phyloP scores from a whole-genome alignment of 2,888 invertebrate species.

The Mythimna lalbum region DNA sequence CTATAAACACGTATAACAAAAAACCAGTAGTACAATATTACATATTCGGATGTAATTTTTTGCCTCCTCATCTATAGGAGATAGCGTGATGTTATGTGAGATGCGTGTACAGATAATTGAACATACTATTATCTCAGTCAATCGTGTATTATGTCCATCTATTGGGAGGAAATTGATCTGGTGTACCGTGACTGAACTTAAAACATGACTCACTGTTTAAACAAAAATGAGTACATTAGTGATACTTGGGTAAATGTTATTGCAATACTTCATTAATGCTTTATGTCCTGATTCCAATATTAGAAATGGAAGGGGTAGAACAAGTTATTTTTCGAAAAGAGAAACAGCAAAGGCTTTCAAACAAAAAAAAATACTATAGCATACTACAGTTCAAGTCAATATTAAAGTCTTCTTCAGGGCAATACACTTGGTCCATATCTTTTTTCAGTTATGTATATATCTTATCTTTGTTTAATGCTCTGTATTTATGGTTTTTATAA shows the following conservation, averaged over 20 bases:
- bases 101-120: slow-evolving; percentile 52
- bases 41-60: slow-evolving; percentile 77
- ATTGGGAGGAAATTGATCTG: slow-evolving; percentile 19
- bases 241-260: neutral
- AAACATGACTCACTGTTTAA: neutral
- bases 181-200: neutral
- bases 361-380: too few species aligned
- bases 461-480: too few species aligned
- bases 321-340: neutral
- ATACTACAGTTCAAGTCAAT: too few species aligned
- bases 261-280: neutral
- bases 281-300: neutral
- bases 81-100: slow-evolving; percentile 60
- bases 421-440: too few species aligned
- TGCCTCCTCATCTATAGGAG: slow-evolving; percentile 66
- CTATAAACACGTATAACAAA: slow-evolving; percentile 68
- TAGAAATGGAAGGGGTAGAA: neutral
- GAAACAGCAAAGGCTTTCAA: neutral
- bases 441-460: too few species aligned
- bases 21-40: slow-evolving; percentile 74
- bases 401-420: too few species aligned
- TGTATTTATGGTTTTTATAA: too few species aligned
- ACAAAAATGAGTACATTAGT: neutral
- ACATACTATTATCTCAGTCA: slow-evolving; percentile 36
- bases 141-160: slow-evolving; percentile 14